A percentile compares a stretch with the other conserved stretches of the same genome.
Conservation (phyloP, 2,113 vertebrate genomes). For the Pluvianellus socialis region DNA sequence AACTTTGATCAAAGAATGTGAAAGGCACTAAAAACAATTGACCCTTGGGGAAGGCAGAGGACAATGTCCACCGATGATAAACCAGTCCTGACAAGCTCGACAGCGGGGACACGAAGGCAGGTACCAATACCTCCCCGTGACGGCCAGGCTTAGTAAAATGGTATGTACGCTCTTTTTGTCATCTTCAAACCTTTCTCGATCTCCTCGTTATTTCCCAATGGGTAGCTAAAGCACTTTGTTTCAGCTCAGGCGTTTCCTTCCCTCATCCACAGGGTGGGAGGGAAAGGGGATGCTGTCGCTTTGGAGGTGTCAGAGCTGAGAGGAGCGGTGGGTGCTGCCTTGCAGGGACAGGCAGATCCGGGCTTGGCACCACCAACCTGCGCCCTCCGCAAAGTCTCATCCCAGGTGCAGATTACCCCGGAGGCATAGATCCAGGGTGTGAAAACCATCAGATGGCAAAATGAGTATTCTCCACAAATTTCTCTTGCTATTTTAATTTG, state of each 20-base stretch:
- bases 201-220: neutral
- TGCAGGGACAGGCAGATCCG: neutral
- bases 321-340: neutral
- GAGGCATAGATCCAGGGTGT: neutral
- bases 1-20: neutral
- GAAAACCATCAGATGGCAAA: neutral
- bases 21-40: neutral
- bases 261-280: neutral
- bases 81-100: neutral
- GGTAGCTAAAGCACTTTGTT: neutral
- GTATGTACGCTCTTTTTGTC: neutral
- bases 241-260: neutral
- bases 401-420: neutral
- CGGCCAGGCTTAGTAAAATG: neutral
- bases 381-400: neutral
- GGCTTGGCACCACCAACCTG: neutral
- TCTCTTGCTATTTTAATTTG: neutral
- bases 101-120: neutral
- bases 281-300: neutral
- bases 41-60: neutral
- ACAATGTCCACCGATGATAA: neutral
- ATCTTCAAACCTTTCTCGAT: neutral
- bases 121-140: neutral
- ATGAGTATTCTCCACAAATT: neutral
- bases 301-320: neutral